Evolutionary conservation across 2,113 vertebrate species (phyloP).

Genomic region (Cyanistes caeruleus): DNA sequence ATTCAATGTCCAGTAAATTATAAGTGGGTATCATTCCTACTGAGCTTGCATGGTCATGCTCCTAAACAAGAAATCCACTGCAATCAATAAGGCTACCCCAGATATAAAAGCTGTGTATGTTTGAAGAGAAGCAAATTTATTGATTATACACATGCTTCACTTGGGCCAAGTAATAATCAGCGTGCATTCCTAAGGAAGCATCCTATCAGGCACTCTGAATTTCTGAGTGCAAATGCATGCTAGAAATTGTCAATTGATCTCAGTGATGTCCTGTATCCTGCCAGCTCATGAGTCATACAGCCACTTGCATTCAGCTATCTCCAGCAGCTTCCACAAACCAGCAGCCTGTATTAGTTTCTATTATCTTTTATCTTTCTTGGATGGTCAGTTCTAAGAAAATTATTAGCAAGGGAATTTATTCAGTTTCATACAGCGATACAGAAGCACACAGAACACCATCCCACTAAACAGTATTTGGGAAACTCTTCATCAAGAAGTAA

Average conservation of each 20-base stretch:
- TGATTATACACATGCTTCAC: not conserved
- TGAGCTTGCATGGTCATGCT: not conserved
- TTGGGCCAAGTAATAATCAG: not conserved
- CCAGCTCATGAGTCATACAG: not conserved
- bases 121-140: not conserved
- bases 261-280: not conserved
- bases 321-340: not conserved
- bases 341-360: not conserved
- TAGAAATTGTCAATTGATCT: not conserved
- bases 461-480: not conserved
- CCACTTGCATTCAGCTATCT: not conserved
- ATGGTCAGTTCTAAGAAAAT: not conserved
- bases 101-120: not conserved
- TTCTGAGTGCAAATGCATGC: not conserved
- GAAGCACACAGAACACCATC: not conserved
- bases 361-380: not conserved
- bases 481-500: not conserved
- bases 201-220: not conserved
- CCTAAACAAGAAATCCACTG: not conserved
- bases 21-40: not conserved
- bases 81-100: conserved; percentile 9
- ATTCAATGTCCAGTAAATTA: not conserved
- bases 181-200: not conserved
- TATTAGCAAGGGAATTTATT: not conserved
- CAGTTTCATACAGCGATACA: not conserved